phyloP scores from a whole-genome alignment of 2,797 vertebrate species.

The Cephalopachus bancanus region DNA sequence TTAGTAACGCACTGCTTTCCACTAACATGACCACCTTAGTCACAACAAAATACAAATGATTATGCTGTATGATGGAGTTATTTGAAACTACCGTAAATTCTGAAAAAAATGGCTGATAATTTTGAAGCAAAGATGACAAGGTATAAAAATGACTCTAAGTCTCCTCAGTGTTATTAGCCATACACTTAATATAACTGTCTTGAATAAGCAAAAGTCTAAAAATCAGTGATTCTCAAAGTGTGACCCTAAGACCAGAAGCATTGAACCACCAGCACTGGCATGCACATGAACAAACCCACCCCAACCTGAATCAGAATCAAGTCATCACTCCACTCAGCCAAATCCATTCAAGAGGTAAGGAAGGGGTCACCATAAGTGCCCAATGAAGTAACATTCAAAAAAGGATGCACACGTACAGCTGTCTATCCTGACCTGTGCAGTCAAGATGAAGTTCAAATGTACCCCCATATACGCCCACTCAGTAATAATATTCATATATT shows the following conservation, averaged over 20 bases:
- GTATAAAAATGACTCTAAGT: background rate
- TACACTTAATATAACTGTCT: background rate
- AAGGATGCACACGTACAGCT: background rate
- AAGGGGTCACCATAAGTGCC: background rate
- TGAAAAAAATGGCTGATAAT: conserved; percentile 22
- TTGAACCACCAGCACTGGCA: background rate
- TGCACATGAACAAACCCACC: rapidly evolving
- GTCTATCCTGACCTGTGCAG: background rate
- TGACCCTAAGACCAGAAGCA: background rate
- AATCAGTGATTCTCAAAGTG: background rate
- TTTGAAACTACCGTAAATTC: conserved; percentile 19
- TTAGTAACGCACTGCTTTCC: conserved; percentile 15
- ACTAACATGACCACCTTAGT: background rate
- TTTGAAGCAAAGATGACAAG: conserved; percentile 66
- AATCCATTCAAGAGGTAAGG: background rate
- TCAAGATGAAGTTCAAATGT: background rate
- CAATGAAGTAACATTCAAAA: background rate
- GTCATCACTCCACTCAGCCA: background rate
- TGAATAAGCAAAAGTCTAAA: background rate
- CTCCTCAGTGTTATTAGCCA: background rate
- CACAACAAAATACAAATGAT: conserved; percentile 45
- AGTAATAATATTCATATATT: background rate
- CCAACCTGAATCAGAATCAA: background rate
- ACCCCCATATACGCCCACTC: no score
- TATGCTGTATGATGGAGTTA: background rate